Evolutionary conservation across 1,140 invertebrate genomes (phyloP).

Genomic region (Caenorhabditis briggsae): DNA sequence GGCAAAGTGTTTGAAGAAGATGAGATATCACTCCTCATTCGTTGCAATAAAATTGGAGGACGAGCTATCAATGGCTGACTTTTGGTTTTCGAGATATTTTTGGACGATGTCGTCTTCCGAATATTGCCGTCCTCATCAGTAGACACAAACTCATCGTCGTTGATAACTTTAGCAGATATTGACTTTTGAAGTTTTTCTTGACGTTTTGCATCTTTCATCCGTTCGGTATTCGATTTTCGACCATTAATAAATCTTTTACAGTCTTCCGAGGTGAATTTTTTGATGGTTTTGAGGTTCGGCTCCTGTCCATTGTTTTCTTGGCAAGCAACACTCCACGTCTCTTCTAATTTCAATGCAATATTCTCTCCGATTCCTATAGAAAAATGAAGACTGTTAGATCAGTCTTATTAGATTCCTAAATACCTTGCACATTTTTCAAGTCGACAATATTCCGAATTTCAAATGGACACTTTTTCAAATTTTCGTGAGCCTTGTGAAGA

Average conservation of each 20-base stretch:
- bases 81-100: not conserved
- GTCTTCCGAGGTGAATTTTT: constrained; percentile 10
- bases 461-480: constrained; percentile 42
- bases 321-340: constrained; percentile 32
- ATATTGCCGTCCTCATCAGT: not conserved
- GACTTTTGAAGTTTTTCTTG: constrained; percentile 6
- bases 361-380: constrained; percentile 53
- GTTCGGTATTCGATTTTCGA: constrained; percentile 6
- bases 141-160: not conserved
- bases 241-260: not conserved
- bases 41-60: not conserved
- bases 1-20: not conserved
- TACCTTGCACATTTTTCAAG: constrained; percentile 55
- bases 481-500: constrained; percentile 51
- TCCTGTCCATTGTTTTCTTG: constrained; percentile 1
- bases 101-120: not conserved
- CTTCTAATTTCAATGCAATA: constrained; percentile 23
- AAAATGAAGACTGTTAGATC: not conserved
- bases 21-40: not conserved
- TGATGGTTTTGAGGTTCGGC: not conserved
- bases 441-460: constrained; percentile 55
- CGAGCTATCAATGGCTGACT: not conserved
- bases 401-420: too few species aligned
- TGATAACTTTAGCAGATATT: not conserved
- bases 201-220: not conserved